Percentiles rank a stretch among this genome's conserved stretches.
These are phyloP conservation scores for Antennarius maculatus DNA, from an alignment of 2,797 vertebrate genomes.

Conservation along the genomic window DNA sequence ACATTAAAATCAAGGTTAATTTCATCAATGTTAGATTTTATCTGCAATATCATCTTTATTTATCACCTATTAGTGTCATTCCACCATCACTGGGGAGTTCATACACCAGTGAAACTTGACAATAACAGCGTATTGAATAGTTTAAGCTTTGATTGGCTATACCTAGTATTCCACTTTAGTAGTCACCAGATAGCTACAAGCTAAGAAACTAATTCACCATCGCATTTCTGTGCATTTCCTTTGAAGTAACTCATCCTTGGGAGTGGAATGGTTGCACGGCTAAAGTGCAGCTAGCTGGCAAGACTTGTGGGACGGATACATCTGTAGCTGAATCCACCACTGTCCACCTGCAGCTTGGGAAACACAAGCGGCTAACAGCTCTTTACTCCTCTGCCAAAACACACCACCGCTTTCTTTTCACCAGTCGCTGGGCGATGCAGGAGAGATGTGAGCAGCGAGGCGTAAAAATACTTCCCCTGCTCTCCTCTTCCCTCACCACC, in stretches of 20 bases:
- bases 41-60: not conserved
- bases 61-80: not conserved
- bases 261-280: not conserved
- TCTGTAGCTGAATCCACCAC: slow-evolving; percentile 27
- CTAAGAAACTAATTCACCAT: not conserved
- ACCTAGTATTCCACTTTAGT: no score
- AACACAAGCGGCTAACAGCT: slow-evolving; percentile 40
- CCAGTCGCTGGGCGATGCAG: slow-evolving; percentile 48
- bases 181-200: not conserved
- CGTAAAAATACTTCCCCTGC: slow-evolving; percentile 68
- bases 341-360: slow-evolving; percentile 40
- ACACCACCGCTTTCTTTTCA: slow-evolving; percentile 39
- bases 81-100: not conserved
- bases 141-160: not conserved
- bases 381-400: slow-evolving; percentile 53
- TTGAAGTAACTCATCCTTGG: not conserved
- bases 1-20: not conserved
- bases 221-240: not conserved
- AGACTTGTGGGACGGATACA: not conserved
- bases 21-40: not conserved
- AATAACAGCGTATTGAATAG: not conserved
- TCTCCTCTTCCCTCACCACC: slow-evolving; percentile 51
- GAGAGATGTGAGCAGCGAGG: slow-evolving; percentile 69
- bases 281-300: slow-evolving; percentile 4
- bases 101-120: no score